Evolutionary conservation across 1,140 invertebrate species (phyloP).

Genomic region (Papilio glaucus): DNA sequence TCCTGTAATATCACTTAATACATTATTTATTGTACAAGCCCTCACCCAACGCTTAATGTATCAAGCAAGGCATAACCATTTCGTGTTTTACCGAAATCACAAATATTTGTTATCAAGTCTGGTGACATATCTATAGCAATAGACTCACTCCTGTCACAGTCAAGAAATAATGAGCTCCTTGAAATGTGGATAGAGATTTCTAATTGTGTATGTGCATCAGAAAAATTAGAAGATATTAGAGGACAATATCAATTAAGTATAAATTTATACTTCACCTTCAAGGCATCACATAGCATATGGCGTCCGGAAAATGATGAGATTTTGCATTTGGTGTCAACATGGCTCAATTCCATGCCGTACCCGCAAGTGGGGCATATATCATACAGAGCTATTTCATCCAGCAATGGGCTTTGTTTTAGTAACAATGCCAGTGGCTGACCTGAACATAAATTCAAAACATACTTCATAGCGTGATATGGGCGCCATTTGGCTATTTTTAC

Average conservation of each 20-base stretch:
- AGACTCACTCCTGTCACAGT: no score
- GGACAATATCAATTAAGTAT: constrained; percentile 18
- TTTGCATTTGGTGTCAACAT: constrained; percentile 86
- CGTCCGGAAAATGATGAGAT: constrained; percentile 83
- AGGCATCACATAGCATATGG: constrained; percentile 75
- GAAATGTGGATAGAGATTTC: no score
- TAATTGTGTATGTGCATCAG: no score
- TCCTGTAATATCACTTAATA: constrained; percentile 60
- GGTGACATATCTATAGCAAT: no score
- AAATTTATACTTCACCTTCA: constrained; percentile 60
- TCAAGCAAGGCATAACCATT: no score
- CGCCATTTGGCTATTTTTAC: not conserved
- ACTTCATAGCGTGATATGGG: not conserved
- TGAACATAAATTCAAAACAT: constrained; percentile 42
- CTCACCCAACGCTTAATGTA: no score
- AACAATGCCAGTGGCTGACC: constrained; percentile 83
- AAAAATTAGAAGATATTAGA: no score
- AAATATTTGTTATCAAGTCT: no score
- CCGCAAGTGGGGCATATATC: constrained; percentile 80
- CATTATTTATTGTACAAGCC: no score
- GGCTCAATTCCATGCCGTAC: constrained; percentile 84
- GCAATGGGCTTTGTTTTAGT: constrained; percentile 84
- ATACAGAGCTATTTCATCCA: constrained; percentile 86
- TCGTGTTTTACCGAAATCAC: no score
- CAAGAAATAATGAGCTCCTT: no score